phyloP scores from a whole-genome alignment of 2,113 vertebrate species.

The Blennius ocellaris region DNA sequence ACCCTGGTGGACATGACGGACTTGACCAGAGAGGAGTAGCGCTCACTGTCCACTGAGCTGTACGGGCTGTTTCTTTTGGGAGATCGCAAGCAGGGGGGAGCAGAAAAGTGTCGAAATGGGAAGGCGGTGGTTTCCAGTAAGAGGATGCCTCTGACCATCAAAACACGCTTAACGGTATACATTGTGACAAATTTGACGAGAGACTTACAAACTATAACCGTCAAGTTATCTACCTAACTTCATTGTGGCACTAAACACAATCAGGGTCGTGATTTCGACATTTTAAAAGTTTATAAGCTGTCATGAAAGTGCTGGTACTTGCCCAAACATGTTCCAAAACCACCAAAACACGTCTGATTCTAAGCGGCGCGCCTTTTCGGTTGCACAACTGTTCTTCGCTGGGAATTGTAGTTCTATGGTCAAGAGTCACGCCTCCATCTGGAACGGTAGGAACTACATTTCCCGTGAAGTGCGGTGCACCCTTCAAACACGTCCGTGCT shows the following conservation, averaged over 20 bases:
- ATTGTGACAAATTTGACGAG: slow-evolving; percentile 58
- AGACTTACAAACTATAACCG: background rate
- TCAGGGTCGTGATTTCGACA: background rate
- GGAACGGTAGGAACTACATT: slow-evolving; percentile 38
- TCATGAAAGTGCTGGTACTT: slow-evolving; percentile 25
- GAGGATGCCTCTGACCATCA: slow-evolving; percentile 30
- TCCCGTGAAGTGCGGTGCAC: slow-evolving; percentile 49
- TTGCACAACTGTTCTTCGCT: slow-evolving; percentile 22
- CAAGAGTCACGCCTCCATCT: accelerated
- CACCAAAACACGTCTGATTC: slow-evolving; percentile 28
- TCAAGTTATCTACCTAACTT: background rate
- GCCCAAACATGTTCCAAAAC: slow-evolving; percentile 37
- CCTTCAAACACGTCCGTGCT: slow-evolving; percentile 25
- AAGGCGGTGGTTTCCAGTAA: slow-evolving; percentile 48
- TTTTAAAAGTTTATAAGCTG: background rate
- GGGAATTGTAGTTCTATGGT: slow-evolving; percentile 58
- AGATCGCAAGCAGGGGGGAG: slow-evolving; percentile 62
- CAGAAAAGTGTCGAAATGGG: slow-evolving; percentile 68
- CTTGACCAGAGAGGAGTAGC: slow-evolving; percentile 88
- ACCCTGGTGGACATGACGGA: slow-evolving; percentile 84
- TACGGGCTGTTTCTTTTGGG: slow-evolving; percentile 87
- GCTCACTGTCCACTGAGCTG: slow-evolving; percentile 85
- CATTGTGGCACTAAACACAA: no score
- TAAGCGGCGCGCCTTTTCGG: slow-evolving; percentile 29
- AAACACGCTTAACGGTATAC: slow-evolving; percentile 48